These are phyloP conservation scores for Gymnothorax javanicus DNA, from an alignment of 2,797 vertebrate species.

Conservation along the genomic window DNA sequence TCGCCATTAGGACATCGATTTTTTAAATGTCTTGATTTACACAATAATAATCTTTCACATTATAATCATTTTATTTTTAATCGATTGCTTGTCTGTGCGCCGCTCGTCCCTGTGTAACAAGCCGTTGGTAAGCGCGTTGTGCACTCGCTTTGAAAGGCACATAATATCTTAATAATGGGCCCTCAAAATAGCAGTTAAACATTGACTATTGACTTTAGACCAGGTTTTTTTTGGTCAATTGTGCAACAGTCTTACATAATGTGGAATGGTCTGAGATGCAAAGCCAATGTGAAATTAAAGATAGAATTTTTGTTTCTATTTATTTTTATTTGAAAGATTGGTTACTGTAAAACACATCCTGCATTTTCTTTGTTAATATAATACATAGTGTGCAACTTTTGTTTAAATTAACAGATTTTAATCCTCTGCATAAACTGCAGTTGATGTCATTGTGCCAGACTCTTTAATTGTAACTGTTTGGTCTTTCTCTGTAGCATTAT, in stretches of 20 bases:
- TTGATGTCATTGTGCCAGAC: neutral
- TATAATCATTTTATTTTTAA: too few relatives aligned
- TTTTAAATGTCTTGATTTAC: too few relatives aligned
- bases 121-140: too few relatives aligned
- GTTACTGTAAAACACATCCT: neutral
- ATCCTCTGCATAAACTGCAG: neutral
- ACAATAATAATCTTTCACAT: too few relatives aligned
- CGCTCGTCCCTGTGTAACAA: too few relatives aligned
- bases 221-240: too few relatives aligned
- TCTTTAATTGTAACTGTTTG: neutral
- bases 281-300: neutral
- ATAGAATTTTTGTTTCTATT: constrained; percentile 11
- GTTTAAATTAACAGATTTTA: neutral
- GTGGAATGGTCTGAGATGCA: neutral
- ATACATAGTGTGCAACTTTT: neutral
- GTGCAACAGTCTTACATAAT: neutral
- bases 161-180: too few relatives aligned
- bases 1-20: too few relatives aligned
- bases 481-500: neutral
- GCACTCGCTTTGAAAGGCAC: too few relatives aligned
- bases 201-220: too few relatives aligned
- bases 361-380: neutral
- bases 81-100: too few relatives aligned
- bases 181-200: too few relatives aligned
- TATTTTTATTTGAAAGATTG: neutral